These are phyloP conservation scores for Limnothrissa miodon DNA, from an alignment of 2,113 vertebrate genomes.

Conservation along the genomic window DNA sequence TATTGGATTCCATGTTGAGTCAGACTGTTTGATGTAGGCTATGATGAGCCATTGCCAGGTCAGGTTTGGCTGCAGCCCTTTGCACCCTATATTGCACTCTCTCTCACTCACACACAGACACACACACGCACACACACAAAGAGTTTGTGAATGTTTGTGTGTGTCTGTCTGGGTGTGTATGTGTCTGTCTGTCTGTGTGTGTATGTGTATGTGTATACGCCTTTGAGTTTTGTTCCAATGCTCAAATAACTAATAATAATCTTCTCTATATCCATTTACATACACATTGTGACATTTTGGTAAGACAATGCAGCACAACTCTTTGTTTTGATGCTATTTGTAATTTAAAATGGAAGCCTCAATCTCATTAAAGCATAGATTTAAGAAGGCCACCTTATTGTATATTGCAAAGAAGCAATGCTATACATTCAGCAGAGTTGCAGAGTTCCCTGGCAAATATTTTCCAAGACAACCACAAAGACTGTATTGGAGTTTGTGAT, in stretches of 20 bases:
- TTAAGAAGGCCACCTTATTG: conserved; percentile 38
- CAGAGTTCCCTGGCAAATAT: conserved; percentile 54
- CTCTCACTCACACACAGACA: background rate
- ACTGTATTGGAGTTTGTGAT: conserved; percentile 65
- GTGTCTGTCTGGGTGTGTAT: background rate
- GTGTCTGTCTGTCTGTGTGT: background rate
- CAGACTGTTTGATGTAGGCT: too few species aligned
- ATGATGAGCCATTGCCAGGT: too few species aligned
- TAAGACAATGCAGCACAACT: conserved; percentile 1
- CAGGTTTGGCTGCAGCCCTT: too few species aligned
- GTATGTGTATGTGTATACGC: background rate
- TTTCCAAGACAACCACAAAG: conserved; percentile 43
- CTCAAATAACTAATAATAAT: conserved; percentile 22
- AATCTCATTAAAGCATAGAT: conserved; percentile 46
- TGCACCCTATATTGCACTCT: too few species aligned
- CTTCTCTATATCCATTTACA: conserved; percentile 30
- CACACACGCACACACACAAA: background rate
- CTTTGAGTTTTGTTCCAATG: background rate
- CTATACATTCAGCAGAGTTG: conserved; percentile 49
- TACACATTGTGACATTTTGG: conserved; percentile 33
- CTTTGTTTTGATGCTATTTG: conserved; percentile 15
- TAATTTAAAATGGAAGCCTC: conserved; percentile 35
- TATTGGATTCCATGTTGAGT: too few species aligned
- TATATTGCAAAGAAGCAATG: conserved; percentile 26
- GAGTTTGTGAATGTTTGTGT: background rate